Evolutionary conservation across 2,797 vertebrate species (phyloP), one percentile per base, ranked within the genome.

Genomic region (Acomys russatus): DNA sequence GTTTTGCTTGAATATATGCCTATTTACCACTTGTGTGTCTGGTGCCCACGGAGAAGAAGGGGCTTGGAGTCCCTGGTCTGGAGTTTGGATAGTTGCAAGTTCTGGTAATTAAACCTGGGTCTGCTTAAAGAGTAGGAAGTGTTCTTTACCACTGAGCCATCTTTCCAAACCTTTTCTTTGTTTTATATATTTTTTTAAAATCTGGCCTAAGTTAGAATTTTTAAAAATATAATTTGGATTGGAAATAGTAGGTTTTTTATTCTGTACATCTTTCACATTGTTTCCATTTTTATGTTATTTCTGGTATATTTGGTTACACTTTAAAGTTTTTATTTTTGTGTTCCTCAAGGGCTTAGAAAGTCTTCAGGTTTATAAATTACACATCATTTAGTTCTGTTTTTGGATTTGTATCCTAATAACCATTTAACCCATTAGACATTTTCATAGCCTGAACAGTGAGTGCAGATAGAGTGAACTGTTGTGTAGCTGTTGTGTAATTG

Each of bases 261-360:
- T 44, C 59, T 33, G 85, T 17, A 66, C 78, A 51, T 88, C 70
- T 90, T 18, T 77, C 3, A 38, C 35, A 38, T 18, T 11, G 49
- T 64, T 9, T 8, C 22, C 33, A 76, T 95, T 95, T 92, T 96
- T 15, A 64, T 95, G 12, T 68, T 95, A 38, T 86, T 84, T 94
- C 63, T 91, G 20, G 3, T 64, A 54, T 77, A 89, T 83, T 92
- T 88, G 66, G 15, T 85, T 88, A 77, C 61, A 54, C 5, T 86
- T 78, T 33, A n/a, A n/a, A 23, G 15, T 88, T 91, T 95, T 89
- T 80, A 84, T 74, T 95, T 95, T 64, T 95, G 11, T 94, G 38
- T 95, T 93, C 95, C 82, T 94, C 88, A 92, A 73, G 82, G 76
- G 6, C 73, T 95, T 71, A 20, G 33, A 84, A 83, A 92, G 51